Evolutionary conservation across 2,113 vertebrate genomes (phyloP), one percentile per base, ranked within the genome.

Genomic region (Eolophus roseicapilla): DNA sequence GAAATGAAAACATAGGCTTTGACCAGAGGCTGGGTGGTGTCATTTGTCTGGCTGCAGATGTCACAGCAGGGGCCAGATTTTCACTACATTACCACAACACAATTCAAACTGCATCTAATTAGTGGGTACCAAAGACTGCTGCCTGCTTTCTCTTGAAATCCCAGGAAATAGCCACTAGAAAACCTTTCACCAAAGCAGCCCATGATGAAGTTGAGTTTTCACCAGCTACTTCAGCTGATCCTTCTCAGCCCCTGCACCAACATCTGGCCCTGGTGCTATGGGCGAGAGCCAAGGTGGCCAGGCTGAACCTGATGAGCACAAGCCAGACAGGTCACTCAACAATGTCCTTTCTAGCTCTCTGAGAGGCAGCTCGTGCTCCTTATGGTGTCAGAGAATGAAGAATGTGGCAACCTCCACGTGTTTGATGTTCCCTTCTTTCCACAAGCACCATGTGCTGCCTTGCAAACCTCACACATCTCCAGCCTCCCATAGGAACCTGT

Each of bases 31-130:
- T 92, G 90, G 59, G 64, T 92, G 68, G 69, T 94, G 95, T 68
- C 88, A 84, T 89, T 96, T 92, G 64, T 71, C 73, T 93, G 81
- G 52, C 81, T 84, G 73, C 90, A 95, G 76, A 93, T 92, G 88
- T 92, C 95, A 94, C 88, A 92, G 95, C 88, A 86, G 94, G 88
- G 76, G 82, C 50, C 43, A 77, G 84, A 88, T 97, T 96, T 94
- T 94, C 96, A 94, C 92, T 95, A 82, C 88, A 69, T 94, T 94
- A 92, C 92, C 82, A 76, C 77, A 86, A 88, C 82, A 79, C 73
- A 86, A 62, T 84, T 93, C 43, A 90, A 78, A 94, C 82, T 92
- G 86, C 76, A 88, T 81, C 47, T 94, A 91, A 95, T 95, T 94
- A 96, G 77, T 69, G 73, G 90, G 86, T 92, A 90, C 76, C 65